Evolutionary conservation across 2,113 vertebrate genomes (phyloP).

Genomic region (Odontophorus gujanensis): DNA sequence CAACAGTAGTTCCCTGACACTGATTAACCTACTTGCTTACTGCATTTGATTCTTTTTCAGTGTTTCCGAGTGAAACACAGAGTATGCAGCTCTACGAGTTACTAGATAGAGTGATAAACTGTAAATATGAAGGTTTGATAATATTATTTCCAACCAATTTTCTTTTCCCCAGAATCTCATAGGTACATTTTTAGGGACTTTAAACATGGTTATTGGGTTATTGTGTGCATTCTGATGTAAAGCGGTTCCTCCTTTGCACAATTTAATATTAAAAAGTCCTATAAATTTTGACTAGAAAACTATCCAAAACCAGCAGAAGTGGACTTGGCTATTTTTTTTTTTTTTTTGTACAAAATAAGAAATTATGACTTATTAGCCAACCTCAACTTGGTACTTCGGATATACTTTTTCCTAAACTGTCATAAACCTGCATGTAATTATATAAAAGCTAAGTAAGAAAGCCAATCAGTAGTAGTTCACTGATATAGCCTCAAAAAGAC

Average conservation of each 20-base stretch:
- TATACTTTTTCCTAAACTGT: slow-evolving; percentile 50
- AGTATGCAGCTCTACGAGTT: background rate
- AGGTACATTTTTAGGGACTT: background rate
- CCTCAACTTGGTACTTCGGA: no score
- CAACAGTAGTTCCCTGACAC: background rate
- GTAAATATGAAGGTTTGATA: background rate
- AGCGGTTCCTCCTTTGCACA: background rate
- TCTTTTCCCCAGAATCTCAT: background rate
- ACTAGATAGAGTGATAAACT: background rate
- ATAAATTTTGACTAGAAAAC: background rate
- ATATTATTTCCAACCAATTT: background rate
- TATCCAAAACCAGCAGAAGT: background rate
- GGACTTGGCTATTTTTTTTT: no score
- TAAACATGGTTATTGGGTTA: background rate
- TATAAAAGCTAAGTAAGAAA: slow-evolving; percentile 55
- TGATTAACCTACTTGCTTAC: slow-evolving; percentile 31
- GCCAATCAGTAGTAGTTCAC: slow-evolving; percentile 33
- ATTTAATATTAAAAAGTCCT: background rate
- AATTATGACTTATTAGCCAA: no score
- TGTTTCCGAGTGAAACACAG: background rate
- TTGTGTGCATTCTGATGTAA: background rate
- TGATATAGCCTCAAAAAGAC: slow-evolving; percentile 41
- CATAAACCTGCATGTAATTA: slow-evolving; percentile 56
- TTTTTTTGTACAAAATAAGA: no score
- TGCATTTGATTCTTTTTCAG: background rate